These are phyloP conservation scores for Drosophila formosana DNA, from an alignment of 2,888 invertebrate genomes.

Conservation along the genomic window DNA sequence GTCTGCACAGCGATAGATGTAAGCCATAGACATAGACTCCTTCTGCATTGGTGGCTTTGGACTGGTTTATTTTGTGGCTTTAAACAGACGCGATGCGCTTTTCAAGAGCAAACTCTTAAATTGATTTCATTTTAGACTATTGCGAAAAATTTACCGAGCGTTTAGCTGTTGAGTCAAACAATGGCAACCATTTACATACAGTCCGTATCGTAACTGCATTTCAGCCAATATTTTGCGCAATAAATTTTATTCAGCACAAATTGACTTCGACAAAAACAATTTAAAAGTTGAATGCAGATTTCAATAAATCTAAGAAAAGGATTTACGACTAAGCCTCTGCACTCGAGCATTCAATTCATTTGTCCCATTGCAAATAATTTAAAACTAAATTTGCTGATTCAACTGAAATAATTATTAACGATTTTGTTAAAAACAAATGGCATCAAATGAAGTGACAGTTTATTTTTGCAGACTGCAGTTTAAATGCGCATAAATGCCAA, in stretches of 20 bases:
- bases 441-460: constrained; percentile 22
- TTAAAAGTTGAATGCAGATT: constrained; percentile 9
- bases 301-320: constrained; percentile 17
- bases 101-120: constrained; percentile 15
- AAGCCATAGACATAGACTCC: constrained; percentile 23
- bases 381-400: constrained; percentile 42
- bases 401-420: constrained; percentile 52
- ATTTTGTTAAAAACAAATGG: constrained; percentile 39
- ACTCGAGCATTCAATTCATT: background rate
- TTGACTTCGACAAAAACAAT: constrained; percentile 5
- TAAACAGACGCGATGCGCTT: constrained; percentile 40
- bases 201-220: constrained; percentile 6
- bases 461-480: constrained; percentile 43
- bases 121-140: constrained; percentile 10
- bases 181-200: background rate
- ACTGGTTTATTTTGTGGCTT: constrained; percentile 40
- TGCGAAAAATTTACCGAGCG: background rate
- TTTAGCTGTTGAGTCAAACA: constrained; percentile 1
- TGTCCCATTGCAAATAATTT: constrained; percentile 21
- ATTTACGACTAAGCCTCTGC: background rate
- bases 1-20: constrained; percentile 43
- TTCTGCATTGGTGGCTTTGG: background rate
- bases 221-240: constrained; percentile 6
- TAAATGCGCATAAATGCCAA: constrained; percentile 54
- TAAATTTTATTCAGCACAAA: constrained; percentile 8